Evolutionary conservation across 2,888 invertebrate genomes (phyloP).

Genomic region (Junonia oenone): DNA sequence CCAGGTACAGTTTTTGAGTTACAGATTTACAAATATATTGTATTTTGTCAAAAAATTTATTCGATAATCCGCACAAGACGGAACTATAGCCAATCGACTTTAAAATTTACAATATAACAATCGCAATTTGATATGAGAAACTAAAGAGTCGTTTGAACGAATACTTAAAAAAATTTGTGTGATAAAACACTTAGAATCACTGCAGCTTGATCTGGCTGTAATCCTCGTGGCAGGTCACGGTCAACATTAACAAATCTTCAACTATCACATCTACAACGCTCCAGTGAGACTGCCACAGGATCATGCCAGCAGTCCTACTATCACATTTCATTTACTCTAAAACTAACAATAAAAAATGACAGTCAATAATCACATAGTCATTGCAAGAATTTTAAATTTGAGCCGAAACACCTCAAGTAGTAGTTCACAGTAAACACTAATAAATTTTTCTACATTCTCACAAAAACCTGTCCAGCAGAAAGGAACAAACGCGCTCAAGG

Average conservation of each 20-base stretch:
- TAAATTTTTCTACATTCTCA: constrained; percentile 22
- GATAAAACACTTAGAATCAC: constrained; percentile 42
- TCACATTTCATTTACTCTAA: constrained; percentile 59
- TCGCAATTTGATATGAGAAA: constrained; percentile 47
- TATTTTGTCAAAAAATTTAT: constrained; percentile 56
- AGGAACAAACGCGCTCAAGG: constrained; percentile 30
- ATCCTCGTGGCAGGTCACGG: constrained; percentile 38
- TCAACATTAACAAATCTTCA: constrained; percentile 34
- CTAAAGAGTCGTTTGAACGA: constrained; percentile 45
- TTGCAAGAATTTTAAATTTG: constrained; percentile 33
- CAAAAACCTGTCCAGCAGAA: constrained; percentile 49
- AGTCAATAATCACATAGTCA: constrained; percentile 60
- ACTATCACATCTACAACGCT: constrained; percentile 29
- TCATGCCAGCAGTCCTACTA: constrained; percentile 60
- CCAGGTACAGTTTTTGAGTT: constrained; percentile 76
- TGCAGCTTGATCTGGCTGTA: constrained; percentile 39
- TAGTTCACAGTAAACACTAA: constrained; percentile 10
- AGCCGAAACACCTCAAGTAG: constrained; percentile 35
- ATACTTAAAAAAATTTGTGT: constrained; percentile 49
- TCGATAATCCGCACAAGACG: constrained; percentile 50
- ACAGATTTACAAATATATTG: constrained; percentile 66
- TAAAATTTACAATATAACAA: constrained; percentile 46
- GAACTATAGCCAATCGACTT: constrained; percentile 42
- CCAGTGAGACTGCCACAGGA: constrained; percentile 43
- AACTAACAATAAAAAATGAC: constrained; percentile 57